Conservation (phyloP, 1,140 invertebrate species). For the Megalonaias nervosa region DNA sequence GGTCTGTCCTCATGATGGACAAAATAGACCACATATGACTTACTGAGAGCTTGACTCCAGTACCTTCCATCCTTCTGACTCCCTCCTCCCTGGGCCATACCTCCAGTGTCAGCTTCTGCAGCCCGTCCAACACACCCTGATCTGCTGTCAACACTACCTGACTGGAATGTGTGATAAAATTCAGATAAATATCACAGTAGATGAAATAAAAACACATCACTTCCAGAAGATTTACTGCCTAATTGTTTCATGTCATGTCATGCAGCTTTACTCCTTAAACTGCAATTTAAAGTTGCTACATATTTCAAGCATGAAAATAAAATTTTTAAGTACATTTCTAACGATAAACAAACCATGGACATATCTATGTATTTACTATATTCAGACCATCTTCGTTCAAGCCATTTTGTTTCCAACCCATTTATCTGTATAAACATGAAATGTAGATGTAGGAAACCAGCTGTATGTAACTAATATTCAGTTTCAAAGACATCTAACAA, state of each 20-base stretch:
- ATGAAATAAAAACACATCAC: neutral
- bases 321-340: too few species aligned
- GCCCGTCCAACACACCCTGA: constrained; percentile 48
- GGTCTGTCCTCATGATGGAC: too few species aligned
- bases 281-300: too few species aligned
- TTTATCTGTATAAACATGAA: neutral
- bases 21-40: neutral
- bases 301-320: too few species aligned
- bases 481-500: neutral
- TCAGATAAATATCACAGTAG: neutral
- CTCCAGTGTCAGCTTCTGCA: constrained; percentile 54
- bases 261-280: too few species aligned
- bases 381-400: neutral
- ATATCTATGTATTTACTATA: too few species aligned
- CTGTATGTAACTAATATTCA: neutral
- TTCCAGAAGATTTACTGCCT: neutral
- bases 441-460: neutral
- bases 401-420: neutral
- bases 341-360: too few species aligned
- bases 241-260: too few species aligned
- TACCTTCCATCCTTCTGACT: constrained; percentile 32
- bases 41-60: constrained; percentile 18
- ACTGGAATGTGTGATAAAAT: constrained; percentile 12
- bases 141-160: constrained; percentile 47
- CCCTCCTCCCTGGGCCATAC: constrained; percentile 50